These are phyloP conservation scores for Campylorhamphus procurvoides DNA, from an alignment of 2,113 vertebrate genomes.

Conservation along the genomic window DNA sequence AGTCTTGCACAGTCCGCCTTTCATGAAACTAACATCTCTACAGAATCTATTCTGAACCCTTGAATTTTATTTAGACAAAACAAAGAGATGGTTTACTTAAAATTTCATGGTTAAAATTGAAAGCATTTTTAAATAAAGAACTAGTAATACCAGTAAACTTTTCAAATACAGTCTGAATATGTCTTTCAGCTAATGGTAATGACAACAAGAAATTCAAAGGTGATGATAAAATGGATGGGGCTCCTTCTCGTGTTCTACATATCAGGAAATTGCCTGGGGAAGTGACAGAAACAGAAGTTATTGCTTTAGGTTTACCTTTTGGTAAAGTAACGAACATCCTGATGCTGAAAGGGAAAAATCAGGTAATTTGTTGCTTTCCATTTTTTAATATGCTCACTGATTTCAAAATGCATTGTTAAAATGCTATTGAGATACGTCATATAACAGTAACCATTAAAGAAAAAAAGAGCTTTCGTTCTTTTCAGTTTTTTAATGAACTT, in stretches of 20 bases:
- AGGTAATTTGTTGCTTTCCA: conserved; percentile 75
- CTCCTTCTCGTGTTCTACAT: conserved; percentile 95
- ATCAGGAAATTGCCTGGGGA: conserved; percentile 96
- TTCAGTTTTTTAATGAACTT: neutral
- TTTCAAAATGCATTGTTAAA: neutral
- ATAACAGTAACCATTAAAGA: neutral
- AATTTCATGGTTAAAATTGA: neutral
- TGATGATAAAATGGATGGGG: conserved; percentile 90
- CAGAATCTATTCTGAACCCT: neutral
- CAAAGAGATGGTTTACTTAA: neutral
- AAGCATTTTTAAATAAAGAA: neutral
- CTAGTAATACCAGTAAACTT: neutral
- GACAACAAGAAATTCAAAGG: conserved; percentile 96
- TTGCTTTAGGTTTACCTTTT: conserved; percentile 94
- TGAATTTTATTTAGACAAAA: neutral
- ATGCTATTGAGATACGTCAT: neutral
- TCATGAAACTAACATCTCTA: neutral
- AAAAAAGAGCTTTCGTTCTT: neutral
- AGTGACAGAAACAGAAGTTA: conserved; percentile 95
- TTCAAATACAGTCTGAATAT: conserved; percentile 56
- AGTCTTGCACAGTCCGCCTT: neutral
- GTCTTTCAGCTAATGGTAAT: conserved; percentile 91
- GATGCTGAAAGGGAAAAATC: conserved; percentile 97
- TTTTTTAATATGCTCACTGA: neutral
- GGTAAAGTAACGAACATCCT: conserved; percentile 99